Percentiles rank a stretch among this genome's conserved stretches.
These are phyloP conservation scores for Charaxes varanes DNA, from an alignment of 1,140 invertebrate species.

Conservation along the genomic window DNA sequence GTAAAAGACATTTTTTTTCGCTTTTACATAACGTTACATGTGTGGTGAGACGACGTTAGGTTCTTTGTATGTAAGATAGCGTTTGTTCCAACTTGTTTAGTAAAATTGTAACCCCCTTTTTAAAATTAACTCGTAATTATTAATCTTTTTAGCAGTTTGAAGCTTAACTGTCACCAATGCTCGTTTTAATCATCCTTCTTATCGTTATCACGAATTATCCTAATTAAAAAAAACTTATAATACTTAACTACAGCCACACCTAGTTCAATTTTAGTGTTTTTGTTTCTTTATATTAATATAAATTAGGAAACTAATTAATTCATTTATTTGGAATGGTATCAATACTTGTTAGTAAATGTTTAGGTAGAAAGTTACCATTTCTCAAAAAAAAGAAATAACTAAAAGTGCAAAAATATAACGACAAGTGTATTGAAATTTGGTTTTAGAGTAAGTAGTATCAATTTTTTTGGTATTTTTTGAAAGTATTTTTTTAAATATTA, in stretches of 20 bases:
- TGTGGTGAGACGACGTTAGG: slow-evolving; percentile 72
- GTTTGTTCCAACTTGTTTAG: slow-evolving; percentile 47
- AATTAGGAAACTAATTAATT: neutral
- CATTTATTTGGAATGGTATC: neutral
- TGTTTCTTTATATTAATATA: neutral
- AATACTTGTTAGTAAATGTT: slow-evolving; percentile 5
- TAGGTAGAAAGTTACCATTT: too few relatives aligned
- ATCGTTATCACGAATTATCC: neutral
- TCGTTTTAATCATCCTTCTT: slow-evolving; percentile 10
- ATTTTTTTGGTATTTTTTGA: too few relatives aligned
- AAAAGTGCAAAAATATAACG: too few relatives aligned
- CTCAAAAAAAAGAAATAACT: too few relatives aligned
- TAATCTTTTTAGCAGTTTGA: slow-evolving; percentile 32
- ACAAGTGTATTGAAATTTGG: too few relatives aligned
- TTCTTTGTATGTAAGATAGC: slow-evolving; percentile 41
- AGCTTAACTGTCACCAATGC: slow-evolving; percentile 42
- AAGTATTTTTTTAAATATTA: too few relatives aligned
- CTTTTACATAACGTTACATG: slow-evolving; percentile 63
- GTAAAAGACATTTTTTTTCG: slow-evolving; percentile 48
- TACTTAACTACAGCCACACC: neutral
- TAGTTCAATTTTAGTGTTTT: slow-evolving; percentile 4
- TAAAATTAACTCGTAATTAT: slow-evolving; percentile 16
- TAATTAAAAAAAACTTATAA: neutral
- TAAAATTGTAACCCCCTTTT: slow-evolving; percentile 11
- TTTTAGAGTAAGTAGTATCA: too few relatives aligned